Evolutionary conservation across 2,888 invertebrate genomes (phyloP).

Genomic region (Chrysomela aeneicollis): DNA sequence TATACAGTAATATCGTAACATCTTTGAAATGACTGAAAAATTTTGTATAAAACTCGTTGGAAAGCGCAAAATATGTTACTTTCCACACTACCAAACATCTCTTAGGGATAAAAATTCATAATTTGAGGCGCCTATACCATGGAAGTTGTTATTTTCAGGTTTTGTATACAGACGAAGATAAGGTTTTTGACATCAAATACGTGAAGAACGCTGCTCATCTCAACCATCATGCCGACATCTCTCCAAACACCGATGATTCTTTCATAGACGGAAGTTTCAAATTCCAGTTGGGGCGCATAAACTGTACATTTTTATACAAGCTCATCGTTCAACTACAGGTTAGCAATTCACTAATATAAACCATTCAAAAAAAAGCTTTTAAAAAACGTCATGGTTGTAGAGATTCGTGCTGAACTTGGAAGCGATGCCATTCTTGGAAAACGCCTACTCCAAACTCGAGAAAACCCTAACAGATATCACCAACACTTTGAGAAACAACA

Average conservation of each 20-base stretch:
- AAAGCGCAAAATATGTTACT: too few species aligned
- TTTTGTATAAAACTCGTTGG: too few species aligned
- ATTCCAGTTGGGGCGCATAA: slow-evolving; percentile 74
- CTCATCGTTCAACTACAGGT: slow-evolving; percentile 73
- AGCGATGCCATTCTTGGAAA: slow-evolving; percentile 52
- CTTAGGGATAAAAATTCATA: too few species aligned
- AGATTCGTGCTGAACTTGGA: slow-evolving; percentile 58
- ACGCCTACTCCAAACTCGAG: slow-evolving; percentile 40
- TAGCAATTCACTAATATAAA: slow-evolving; percentile 32
- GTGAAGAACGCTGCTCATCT: slow-evolving; percentile 72
- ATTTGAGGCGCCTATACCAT: too few species aligned
- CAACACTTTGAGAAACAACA: slow-evolving; percentile 55
- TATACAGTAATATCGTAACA: too few species aligned
- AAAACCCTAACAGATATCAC: slow-evolving; percentile 50
- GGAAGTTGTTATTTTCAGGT: too few species aligned
- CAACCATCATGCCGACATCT: slow-evolving; percentile 63
- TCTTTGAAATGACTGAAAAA: too few species aligned
- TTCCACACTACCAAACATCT: too few species aligned
- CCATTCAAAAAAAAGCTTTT: background rate
- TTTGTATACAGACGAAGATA: slow-evolving; percentile 80
- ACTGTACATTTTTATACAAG: slow-evolving; percentile 74
- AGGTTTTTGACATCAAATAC: slow-evolving; percentile 80
- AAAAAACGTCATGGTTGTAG: slow-evolving; percentile 42
- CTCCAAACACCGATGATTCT: slow-evolving; percentile 62
- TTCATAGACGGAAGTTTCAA: slow-evolving; percentile 76